Evolutionary conservation across 2,888 invertebrate genomes (phyloP).

Genomic region (Dolichomitus sp.): DNA sequence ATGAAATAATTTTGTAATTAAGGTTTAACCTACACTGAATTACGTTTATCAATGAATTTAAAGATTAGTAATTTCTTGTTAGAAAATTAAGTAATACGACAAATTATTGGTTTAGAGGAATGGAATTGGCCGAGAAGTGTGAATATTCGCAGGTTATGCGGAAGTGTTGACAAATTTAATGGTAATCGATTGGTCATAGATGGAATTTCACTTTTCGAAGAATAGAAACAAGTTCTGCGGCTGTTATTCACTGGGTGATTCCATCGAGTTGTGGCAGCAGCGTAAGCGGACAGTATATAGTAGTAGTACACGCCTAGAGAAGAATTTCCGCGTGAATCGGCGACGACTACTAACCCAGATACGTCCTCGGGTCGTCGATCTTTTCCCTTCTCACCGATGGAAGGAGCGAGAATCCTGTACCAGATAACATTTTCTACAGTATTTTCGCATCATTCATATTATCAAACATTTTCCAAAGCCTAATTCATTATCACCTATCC

Average conservation of each 20-base stretch:
- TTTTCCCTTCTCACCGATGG: conserved; percentile 79
- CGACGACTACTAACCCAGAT: conserved; percentile 86
- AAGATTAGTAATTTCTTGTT: not conserved
- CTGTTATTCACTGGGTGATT: conserved; percentile 15
- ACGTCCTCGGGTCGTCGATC: conserved; percentile 84
- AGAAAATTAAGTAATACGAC: not conserved
- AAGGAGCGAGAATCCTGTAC: conserved; percentile 74
- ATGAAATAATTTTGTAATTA: too few species aligned
- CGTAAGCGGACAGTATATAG: conserved; percentile 27
- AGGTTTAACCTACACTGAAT: too few species aligned
- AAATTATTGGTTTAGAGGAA: not conserved
- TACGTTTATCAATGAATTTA: too few species aligned
- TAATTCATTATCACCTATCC: not conserved
- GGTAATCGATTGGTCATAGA: conserved; percentile 49
- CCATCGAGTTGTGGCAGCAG: conserved; percentile 2
- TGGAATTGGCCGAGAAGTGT: conserved; percentile 5
- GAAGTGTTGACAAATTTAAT: conserved; percentile 7
- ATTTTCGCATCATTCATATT: conserved; percentile 28
- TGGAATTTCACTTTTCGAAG: conserved; percentile 81
- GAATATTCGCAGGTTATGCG: conserved; percentile 2
- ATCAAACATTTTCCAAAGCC: conserved; percentile 12
- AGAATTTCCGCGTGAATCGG: conserved; percentile 85
- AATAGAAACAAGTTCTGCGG: conserved; percentile 63
- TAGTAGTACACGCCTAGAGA: conserved; percentile 77
- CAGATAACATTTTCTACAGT: conserved; percentile 81